Evolutionary conservation across 2,888 invertebrate genomes (phyloP).

Genomic region (Ochlodes sylvanus): DNA sequence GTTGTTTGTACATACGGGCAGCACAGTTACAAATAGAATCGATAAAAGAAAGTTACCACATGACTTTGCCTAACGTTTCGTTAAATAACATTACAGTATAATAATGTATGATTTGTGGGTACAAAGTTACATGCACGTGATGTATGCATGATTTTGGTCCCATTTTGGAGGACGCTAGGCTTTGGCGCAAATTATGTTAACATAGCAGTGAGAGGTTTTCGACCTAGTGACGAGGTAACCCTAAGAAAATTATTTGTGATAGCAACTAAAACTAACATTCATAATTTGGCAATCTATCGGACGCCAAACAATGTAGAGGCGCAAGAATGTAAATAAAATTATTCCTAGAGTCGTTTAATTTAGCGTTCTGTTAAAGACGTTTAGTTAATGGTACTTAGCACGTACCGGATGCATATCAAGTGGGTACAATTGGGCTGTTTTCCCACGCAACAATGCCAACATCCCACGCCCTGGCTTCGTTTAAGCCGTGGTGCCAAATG

Average conservation of each 20-base stretch:
- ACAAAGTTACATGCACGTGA: too few species aligned
- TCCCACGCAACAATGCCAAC: conserved; percentile 65
- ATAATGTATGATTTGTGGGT: too few species aligned
- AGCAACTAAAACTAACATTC: background rate
- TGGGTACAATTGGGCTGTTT: conserved; percentile 66
- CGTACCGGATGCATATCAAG: conserved; percentile 53
- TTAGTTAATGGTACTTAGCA: conserved; percentile 28
- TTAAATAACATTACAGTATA: background rate
- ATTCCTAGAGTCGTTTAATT: conserved; percentile 26
- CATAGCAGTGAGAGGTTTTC: too few species aligned
- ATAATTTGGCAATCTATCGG: conserved; percentile 2
- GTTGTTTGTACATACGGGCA: conserved; percentile 31
- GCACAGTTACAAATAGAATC: conserved; percentile 9
- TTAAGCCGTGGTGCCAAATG: conserved; percentile 44
- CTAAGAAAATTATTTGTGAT: too few species aligned
- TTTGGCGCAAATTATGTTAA: too few species aligned
- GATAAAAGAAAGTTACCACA: conserved; percentile 17
- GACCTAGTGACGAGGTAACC: too few species aligned
- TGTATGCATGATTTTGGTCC: too few species aligned
- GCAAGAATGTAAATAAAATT: background rate
- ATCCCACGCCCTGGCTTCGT: conserved; percentile 57
- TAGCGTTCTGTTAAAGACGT: conserved; percentile 28
- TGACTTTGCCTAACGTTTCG: background rate
- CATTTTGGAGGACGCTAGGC: too few species aligned
- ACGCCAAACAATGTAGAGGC: background rate